phyloP scores from a whole-genome alignment of 2,113 vertebrate species.

The Macrotus californicus region DNA sequence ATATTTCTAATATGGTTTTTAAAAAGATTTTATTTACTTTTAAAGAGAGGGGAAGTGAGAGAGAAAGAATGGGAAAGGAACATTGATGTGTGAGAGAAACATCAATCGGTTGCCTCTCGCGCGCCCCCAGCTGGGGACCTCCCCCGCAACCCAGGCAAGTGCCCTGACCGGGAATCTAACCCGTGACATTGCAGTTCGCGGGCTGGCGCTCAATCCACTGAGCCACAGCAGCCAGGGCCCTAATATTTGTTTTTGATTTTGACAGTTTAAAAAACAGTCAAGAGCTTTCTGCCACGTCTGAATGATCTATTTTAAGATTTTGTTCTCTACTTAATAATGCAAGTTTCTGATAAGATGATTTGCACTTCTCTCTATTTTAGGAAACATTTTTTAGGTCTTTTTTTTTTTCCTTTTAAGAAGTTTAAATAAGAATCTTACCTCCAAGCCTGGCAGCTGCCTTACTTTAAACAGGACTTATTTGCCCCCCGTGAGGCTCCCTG shows the following conservation, averaged over 20 bases:
- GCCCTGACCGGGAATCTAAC: too few species aligned
- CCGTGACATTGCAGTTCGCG: too few species aligned
- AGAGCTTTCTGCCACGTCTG: neutral
- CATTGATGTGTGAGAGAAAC: too few species aligned
- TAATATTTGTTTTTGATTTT: conserved; percentile 27
- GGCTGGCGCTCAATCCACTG: too few species aligned
- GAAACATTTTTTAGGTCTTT: neutral
- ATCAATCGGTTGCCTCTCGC: too few species aligned
- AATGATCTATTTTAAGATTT: conserved; percentile 43
- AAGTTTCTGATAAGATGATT: conserved; percentile 40
- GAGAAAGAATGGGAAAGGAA: too few species aligned
- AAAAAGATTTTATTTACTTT: too few species aligned
- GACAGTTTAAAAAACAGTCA: conserved; percentile 22
- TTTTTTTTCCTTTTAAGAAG: neutral
- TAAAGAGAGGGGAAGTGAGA: too few species aligned
- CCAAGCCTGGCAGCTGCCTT: neutral
- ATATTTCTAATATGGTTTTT: neutral
- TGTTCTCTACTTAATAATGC: conserved; percentile 33
- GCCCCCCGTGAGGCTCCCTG: neutral
- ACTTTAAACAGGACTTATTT: conserved; percentile 5
- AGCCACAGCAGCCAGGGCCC: neutral
- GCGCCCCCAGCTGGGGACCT: too few species aligned
- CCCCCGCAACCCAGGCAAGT: too few species aligned
- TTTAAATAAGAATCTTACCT: conserved; percentile 15
- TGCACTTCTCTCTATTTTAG: neutral